Evolutionary conservation across 2,113 vertebrate genomes (phyloP).

Genomic region (Gallinago undulata): DNA sequence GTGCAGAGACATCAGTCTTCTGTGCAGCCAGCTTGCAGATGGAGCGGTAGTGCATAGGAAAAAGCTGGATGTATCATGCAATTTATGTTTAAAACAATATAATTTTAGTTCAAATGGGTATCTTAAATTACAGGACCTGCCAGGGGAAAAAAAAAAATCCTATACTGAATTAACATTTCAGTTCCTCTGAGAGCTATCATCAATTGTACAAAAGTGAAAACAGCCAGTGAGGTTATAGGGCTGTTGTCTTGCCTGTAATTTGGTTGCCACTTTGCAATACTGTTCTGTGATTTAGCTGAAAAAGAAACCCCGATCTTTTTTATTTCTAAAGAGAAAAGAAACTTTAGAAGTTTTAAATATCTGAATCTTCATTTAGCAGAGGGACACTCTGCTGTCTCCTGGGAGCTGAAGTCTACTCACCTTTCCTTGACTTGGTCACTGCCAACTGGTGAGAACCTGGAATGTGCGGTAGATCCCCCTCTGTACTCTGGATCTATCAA

Average conservation of each 20-base stretch:
- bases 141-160: background rate
- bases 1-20: background rate
- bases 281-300: constrained; percentile 8
- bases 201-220: constrained; percentile 28
- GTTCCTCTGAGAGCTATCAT: background rate
- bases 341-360: constrained; percentile 3
- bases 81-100: constrained; percentile 47
- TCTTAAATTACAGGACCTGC: constrained; percentile 51
- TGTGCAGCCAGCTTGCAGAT: background rate
- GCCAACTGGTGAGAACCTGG: constrained; percentile 68
- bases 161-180: constrained; percentile 24
- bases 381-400: background rate
- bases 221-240: constrained; percentile 10
- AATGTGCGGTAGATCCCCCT: constrained; percentile 82
- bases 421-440: constrained; percentile 76
- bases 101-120: constrained; percentile 49
- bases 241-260: constrained; percentile 35
- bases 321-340: background rate
- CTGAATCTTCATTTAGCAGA: background rate
- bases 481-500: constrained; percentile 89
- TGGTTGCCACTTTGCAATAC: background rate
- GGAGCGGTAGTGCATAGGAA: background rate
- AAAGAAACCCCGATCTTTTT: background rate
- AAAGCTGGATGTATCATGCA: constrained; percentile 9
- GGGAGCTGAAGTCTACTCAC: constrained; percentile 50